Percentiles rank a stretch among this genome's conserved stretches.
phyloP scores from a whole-genome alignment of 2,888 invertebrate species.

The Phaedon cochleariae region DNA sequence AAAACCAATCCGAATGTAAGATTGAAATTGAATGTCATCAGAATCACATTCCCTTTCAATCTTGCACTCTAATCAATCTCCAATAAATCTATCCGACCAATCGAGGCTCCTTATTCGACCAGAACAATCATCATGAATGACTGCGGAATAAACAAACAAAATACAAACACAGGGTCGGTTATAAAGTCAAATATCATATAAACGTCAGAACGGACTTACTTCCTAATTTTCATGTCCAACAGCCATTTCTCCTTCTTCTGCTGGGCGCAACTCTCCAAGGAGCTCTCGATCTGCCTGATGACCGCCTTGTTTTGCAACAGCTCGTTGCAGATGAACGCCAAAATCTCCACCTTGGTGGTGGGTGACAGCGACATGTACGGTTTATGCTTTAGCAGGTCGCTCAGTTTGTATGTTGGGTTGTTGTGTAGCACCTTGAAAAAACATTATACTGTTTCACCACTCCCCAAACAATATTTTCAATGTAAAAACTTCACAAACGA shows the following conservation, averaged over 20 bases:
- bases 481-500: too few species aligned
- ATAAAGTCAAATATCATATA: too few species aligned
- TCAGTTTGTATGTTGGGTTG: slow-evolving; percentile 81
- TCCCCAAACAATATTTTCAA: too few species aligned
- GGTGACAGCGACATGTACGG: slow-evolving; percentile 88
- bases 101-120: too few species aligned
- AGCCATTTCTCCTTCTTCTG: slow-evolving; percentile 91
- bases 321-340: slow-evolving; percentile 94
- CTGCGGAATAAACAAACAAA: too few species aligned
- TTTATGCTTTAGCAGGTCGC: slow-evolving; percentile 80
- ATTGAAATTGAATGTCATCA: neutral
- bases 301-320: slow-evolving; percentile 92
- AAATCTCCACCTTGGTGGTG: slow-evolving; percentile 85
- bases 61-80: neutral
- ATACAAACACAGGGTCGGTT: too few species aligned
- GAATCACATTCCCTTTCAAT: neutral
- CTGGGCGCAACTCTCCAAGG: slow-evolving; percentile 83
- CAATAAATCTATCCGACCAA: neutral
- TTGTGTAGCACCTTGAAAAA: slow-evolving; percentile 67
- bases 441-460: neutral
- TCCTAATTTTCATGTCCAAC: slow-evolving; percentile 91
- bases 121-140: neutral
- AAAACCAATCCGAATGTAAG: neutral
- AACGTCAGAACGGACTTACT: slow-evolving; percentile 70
- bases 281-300: slow-evolving; percentile 84